phyloP scores from a whole-genome alignment of 2,888 invertebrate genomes.

The Nycteola revayana region DNA sequence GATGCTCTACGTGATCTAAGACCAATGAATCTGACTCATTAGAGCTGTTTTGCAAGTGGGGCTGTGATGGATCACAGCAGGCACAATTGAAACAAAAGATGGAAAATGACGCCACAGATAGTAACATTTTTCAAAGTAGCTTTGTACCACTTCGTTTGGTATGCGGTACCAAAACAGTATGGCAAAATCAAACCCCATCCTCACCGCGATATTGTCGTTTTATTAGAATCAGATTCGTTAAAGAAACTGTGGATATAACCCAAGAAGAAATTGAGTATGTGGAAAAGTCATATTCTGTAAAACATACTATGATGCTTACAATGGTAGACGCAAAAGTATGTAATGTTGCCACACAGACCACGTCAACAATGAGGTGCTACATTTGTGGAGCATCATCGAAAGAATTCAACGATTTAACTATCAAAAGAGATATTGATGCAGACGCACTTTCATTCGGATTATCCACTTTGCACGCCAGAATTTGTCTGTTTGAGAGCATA shows the following conservation, averaged over 20 bases:
- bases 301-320: constrained; percentile 27
- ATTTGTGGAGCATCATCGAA: constrained; percentile 38
- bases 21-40: constrained; percentile 7
- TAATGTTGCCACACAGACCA: constrained; percentile 30
- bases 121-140: constrained; percentile 3
- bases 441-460: constrained; percentile 29
- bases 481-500: constrained; percentile 34
- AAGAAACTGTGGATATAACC: constrained; percentile 3
- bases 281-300: constrained; percentile 9
- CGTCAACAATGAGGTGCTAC: constrained; percentile 39
- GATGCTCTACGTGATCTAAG: constrained; percentile 1
- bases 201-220: constrained; percentile 6
- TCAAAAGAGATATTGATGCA: constrained; percentile 1
- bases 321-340: constrained; percentile 27
- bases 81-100: constrained; percentile 6
- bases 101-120: constrained; percentile 2
- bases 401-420: constrained; percentile 16
- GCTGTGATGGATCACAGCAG: constrained; percentile 10
- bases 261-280: constrained; percentile 2
- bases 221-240: constrained; percentile 2
- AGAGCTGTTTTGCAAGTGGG: constrained; percentile 8
- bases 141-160: constrained; percentile 3
- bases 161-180: constrained; percentile 1
- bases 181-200: constrained; percentile 8
- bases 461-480: constrained; percentile 38